A percentile compares a stretch with the other conserved stretches of the same genome.
Conservation (phyloP, 1,140 invertebrate species). For the Cydia amplana region DNA sequence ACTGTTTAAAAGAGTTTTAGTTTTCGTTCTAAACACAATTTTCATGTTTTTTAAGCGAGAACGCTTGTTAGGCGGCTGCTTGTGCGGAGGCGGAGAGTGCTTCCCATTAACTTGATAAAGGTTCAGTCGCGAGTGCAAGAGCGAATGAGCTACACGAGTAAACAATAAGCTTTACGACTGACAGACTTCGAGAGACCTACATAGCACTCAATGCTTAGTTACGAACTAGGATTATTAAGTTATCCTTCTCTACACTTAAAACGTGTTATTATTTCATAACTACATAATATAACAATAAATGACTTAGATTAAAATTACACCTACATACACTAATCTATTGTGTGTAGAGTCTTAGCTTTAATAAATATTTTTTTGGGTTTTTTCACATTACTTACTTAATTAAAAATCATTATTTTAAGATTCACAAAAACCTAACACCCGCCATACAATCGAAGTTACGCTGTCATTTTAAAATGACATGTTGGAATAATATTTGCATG, state of each 20-base stretch:
- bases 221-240: neutral
- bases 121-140: constrained; percentile 26
- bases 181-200: neutral
- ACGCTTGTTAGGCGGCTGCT: constrained; percentile 25
- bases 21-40: neutral
- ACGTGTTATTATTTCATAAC: no score
- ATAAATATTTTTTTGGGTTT: no score
- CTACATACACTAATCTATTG: no score
- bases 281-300: no score
- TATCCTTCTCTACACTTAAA: neutral
- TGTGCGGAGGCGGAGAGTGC: constrained; percentile 28
- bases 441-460: no score
- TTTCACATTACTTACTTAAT: no score
- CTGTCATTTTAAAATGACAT: no score
- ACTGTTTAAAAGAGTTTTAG: constrained; percentile 1
- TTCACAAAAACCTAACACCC: no score
- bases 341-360: no score
- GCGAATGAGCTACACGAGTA: constrained; percentile 18
- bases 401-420: no score
- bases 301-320: no score
- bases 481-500: no score
- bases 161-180: constrained; percentile 15
- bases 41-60: constrained; percentile 28
- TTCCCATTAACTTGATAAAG: constrained; percentile 38
- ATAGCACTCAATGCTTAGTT: neutral